These are phyloP conservation scores for Branchipolynoe longqiensis DNA, from an alignment of 2,888 invertebrate genomes.

Conservation along the genomic window DNA sequence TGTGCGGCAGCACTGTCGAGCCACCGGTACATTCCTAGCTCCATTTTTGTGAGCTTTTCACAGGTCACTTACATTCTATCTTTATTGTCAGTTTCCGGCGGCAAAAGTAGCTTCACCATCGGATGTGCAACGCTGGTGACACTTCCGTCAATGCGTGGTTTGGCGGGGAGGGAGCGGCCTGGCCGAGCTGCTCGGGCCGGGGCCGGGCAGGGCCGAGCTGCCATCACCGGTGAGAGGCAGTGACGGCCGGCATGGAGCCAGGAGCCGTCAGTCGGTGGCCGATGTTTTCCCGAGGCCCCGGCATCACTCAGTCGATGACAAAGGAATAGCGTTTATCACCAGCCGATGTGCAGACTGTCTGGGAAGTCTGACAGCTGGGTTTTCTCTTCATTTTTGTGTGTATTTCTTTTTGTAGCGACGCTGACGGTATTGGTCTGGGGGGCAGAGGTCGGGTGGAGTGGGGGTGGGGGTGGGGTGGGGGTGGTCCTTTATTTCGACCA, in stretches of 20 bases:
- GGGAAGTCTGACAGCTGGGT: slow-evolving; percentile 54
- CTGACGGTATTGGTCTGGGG: too few species aligned
- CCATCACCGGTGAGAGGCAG: background rate
- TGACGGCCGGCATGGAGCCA: background rate
- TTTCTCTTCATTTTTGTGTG: too few species aligned
- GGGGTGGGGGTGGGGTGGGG: too few species aligned
- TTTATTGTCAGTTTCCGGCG: too few species aligned
- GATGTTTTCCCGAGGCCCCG: background rate
- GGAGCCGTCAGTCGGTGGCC: background rate
- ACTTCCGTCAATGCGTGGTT: slow-evolving; percentile 17
- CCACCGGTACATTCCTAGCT: too few species aligned
- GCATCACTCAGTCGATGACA: slow-evolving; percentile 3
- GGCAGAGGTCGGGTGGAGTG: too few species aligned
- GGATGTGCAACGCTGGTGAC: background rate
- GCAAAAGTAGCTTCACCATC: slow-evolving; percentile 23
- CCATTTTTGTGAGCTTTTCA: too few species aligned
- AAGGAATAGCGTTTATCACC: slow-evolving; percentile 46
- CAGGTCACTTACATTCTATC: too few species aligned
- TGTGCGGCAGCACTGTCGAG: too few species aligned
- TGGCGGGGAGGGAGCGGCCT: background rate
- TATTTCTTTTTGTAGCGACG: too few species aligned
- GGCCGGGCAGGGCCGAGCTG: background rate
- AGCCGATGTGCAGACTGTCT: slow-evolving; percentile 33
- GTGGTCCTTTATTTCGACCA: background rate
- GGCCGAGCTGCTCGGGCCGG: too few species aligned